Conservation (phyloP, 2,113 vertebrate species). For the Ceyx margarethae region DNA sequence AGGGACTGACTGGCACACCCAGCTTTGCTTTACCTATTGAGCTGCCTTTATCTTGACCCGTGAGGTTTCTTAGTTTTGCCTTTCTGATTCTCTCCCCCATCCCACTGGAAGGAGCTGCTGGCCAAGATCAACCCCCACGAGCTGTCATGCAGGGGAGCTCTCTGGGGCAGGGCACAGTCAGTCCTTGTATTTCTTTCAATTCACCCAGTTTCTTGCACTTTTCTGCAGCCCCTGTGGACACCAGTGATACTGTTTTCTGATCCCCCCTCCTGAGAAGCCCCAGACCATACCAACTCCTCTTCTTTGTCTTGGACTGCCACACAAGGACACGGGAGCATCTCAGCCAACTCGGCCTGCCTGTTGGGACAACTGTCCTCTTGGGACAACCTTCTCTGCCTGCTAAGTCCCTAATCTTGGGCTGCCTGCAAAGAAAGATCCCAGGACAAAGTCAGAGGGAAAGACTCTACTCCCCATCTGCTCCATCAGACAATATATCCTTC, state of each 20-base stretch:
- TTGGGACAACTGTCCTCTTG: not conserved
- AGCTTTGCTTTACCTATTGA: not conserved
- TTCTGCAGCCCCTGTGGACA: not conserved
- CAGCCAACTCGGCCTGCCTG: not conserved
- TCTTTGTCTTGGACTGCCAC: not conserved
- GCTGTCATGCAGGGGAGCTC: not conserved
- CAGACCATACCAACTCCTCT: not conserved
- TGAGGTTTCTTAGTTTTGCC: not conserved
- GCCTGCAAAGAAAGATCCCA: not conserved
- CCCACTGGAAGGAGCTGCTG: not conserved
- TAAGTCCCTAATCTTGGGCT: not conserved
- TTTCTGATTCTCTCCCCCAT: not conserved
- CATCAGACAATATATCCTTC: not conserved
- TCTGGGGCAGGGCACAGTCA: not conserved
- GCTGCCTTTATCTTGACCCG: not conserved
- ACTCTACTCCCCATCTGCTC: not conserved
- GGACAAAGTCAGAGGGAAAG: not conserved
- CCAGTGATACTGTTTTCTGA: rapidly evolving
- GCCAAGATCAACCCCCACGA: rapidly evolving
- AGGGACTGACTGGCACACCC: not conserved
- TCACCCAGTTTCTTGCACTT: not conserved
- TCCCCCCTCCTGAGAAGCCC: not conserved
- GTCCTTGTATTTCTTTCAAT: not conserved
- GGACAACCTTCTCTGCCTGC: not conserved
- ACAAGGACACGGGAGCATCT: not conserved